Conservation (phyloP, 2,888 invertebrate genomes). For the Ichneumoninae sp. region DNA sequence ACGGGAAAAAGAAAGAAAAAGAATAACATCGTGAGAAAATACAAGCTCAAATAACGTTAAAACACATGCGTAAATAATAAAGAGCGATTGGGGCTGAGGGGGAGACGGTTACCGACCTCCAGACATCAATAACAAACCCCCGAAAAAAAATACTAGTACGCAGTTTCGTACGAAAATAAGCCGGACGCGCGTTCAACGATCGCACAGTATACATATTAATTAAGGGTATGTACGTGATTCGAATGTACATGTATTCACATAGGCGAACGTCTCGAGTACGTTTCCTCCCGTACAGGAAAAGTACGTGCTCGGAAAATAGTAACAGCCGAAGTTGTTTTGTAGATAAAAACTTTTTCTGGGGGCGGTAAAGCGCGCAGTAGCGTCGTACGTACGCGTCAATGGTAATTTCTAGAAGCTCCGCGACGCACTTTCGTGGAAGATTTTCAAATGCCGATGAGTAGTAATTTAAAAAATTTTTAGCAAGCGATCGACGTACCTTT, state of each 20-base stretch:
- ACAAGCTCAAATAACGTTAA: neutral
- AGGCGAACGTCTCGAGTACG: neutral
- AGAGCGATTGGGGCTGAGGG: neutral
- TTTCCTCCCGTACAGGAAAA: neutral
- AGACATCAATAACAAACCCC: slow-evolving; percentile 35
- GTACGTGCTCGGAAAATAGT: slow-evolving; percentile 4
- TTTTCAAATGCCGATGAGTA: neutral
- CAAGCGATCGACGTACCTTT: slow-evolving; percentile 73
- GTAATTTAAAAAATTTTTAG: neutral
- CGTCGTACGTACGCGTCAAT: slow-evolving; percentile 15
- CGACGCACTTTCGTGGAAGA: neutral
- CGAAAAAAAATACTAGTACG: slow-evolving; percentile 23
- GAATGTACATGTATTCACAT: neutral
- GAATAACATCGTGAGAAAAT: neutral
- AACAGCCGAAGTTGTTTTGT: neutral
- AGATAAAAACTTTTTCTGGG: neutral
- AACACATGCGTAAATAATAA: slow-evolving; percentile 5
- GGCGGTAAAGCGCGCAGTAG: slow-evolving; percentile 13
- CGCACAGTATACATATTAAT: slow-evolving; percentile 7
- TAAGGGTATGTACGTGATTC: neutral
- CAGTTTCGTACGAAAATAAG: slow-evolving; percentile 7
- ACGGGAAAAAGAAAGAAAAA: neutral
- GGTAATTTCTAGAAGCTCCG: slow-evolving; percentile 8
- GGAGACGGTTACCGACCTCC: slow-evolving; percentile 1
- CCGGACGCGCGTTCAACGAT: slow-evolving; percentile 1